Conservation (phyloP, 1,140 invertebrate genomes). For the Scylla paramamosain region DNA sequence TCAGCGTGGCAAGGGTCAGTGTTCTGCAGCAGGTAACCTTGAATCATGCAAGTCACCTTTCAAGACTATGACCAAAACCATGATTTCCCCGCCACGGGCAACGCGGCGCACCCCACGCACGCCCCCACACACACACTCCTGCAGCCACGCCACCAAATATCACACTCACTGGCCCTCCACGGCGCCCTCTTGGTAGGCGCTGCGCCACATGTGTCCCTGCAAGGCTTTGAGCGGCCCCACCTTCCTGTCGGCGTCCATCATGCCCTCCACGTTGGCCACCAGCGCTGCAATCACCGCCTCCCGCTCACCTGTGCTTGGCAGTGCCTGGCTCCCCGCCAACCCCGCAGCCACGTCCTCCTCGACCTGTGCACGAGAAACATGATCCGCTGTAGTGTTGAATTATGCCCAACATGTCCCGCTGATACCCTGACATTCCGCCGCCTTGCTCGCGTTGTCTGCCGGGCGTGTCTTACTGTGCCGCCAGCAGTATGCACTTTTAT, state of each 20-base stretch:
- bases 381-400: no score
- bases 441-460: no score
- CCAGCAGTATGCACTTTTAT: no score
- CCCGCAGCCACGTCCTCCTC: constrained; percentile 28
- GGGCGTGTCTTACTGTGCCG: no score
- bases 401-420: no score
- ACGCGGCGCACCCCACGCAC: no score
- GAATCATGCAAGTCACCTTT: neutral
- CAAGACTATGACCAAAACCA: neutral
- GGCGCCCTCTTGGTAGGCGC: constrained; percentile 88
- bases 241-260: constrained; percentile 90
- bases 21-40: neutral
- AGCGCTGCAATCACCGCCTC: constrained; percentile 77
- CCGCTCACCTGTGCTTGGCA: constrained; percentile 79
- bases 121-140: neutral
- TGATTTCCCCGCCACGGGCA: no score
- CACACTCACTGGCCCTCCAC: constrained; percentile 93
- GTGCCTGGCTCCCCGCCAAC: neutral
- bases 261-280: constrained; percentile 79
- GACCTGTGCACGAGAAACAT: neutral
- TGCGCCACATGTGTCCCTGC: constrained; percentile 93
- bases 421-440: no score
- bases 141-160: neutral
- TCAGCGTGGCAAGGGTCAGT: neutral
- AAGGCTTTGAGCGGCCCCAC: constrained; percentile 90